phyloP scores from a whole-genome alignment of 2,113 vertebrate species.

The Rhagologus leucostigma region DNA sequence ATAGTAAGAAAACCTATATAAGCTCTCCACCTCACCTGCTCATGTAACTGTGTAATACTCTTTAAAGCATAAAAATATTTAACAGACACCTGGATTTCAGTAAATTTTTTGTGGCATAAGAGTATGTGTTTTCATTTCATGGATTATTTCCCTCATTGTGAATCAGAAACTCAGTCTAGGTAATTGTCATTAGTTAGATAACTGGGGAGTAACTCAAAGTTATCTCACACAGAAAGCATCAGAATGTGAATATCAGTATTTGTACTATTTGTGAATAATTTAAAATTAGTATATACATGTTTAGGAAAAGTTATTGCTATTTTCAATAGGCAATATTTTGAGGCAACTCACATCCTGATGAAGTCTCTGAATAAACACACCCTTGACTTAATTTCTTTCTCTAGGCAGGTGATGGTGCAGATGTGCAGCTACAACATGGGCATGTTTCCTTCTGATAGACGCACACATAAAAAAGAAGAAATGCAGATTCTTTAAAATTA shows the following conservation, averaged over 20 bases:
- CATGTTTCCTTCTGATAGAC: background rate
- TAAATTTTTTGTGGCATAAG: background rate
- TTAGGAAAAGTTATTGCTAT: background rate
- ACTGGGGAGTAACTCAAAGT: background rate
- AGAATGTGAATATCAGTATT: background rate
- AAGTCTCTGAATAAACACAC: background rate
- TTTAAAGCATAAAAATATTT: background rate
- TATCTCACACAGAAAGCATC: background rate
- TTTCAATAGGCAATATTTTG: background rate
- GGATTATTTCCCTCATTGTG: background rate
- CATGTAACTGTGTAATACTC: background rate
- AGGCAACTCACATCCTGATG: background rate
- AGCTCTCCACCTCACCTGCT: background rate
- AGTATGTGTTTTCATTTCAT: constrained; percentile 2
- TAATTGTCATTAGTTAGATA: background rate
- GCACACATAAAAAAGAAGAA: background rate
- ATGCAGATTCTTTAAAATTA: background rate
- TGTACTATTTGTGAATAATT: background rate
- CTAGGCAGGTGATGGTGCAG: background rate
- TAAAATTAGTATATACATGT: background rate
- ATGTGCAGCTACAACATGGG: background rate
- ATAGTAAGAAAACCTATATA: background rate
- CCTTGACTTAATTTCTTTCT: background rate
- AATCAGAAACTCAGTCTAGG: background rate
- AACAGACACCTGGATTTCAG: background rate